phyloP scores from a whole-genome alignment of 2,113 vertebrate genomes.

The Solenodon paradoxus region DNA sequence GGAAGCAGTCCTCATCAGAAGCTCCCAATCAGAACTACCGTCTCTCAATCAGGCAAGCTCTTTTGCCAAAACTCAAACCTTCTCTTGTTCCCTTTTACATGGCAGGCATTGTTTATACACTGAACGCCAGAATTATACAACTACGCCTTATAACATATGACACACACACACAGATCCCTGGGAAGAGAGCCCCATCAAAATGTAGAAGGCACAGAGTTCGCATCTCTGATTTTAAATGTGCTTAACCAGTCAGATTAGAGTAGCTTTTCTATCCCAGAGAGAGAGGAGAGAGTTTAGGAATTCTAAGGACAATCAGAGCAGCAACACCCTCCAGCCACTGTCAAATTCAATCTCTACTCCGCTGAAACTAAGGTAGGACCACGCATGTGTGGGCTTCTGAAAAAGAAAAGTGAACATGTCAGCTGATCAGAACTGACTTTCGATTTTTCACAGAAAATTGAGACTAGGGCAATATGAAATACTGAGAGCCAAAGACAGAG shows the following conservation, averaged over 20 bases:
- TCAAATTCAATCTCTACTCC: background rate
- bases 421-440: background rate
- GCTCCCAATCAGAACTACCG: background rate
- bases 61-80: background rate
- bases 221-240: constrained; percentile 30
- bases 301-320: constrained; percentile 29
- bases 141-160: background rate
- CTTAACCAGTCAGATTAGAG: background rate
- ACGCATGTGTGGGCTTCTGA: background rate
- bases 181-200: constrained; percentile 36
- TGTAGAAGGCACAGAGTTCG: constrained; percentile 9
- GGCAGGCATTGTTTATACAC: background rate
- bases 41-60: background rate
- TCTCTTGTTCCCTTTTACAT: background rate
- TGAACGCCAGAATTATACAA: background rate
- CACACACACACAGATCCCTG: background rate
- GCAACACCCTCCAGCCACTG: background rate
- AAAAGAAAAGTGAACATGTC: background rate
- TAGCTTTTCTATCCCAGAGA: background rate
- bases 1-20: background rate
- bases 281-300: background rate
- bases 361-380: background rate
- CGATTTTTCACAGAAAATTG: background rate
- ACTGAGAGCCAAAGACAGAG: background rate
- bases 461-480: background rate